Base-by-base conservation (phyloP, 2,113 vertebrate genomes). In the Bungarus multicinctus region DNA sequence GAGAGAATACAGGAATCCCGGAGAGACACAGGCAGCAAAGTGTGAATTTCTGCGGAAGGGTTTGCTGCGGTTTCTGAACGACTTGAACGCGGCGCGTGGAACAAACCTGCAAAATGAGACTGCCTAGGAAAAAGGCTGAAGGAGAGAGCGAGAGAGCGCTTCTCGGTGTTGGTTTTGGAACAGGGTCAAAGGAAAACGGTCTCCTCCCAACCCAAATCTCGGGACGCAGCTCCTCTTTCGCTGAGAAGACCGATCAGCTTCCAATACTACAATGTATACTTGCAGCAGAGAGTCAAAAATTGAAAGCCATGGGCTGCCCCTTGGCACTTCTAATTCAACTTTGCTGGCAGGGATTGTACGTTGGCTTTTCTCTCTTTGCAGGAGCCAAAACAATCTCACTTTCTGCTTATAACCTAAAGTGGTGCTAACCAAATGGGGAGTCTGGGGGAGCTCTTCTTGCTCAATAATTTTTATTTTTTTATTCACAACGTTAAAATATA, bases 1-100 rank as follows among this genome's bases (percentile, higher is more conserved):
- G 69, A 81, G 94, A 93, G 85, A 92, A 91, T 50, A 64, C 89
- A 93, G 92, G 94, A 88, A 7, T 69, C 88, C 54, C 54, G 88
- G 87, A 94, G 85, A 85, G 94, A 93, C 92, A 92, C 16, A 54
- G 81, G 54, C 92, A 85, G 93, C 47, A 90, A 90, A 93, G 94
- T 95, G 0, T 5, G 45, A 91, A 57, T 0, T 94, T 95, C 45
- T 57, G 45, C 10, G 12, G 39, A 22, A 34, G 30, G 92, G 87
- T 91, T 85, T 94, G 88, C 69, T 89, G 60, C 16, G 64, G 92
- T 30, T 60, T 52, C 53, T 90, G 54, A 88, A 88, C 81, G 39
- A 96, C 86, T 88, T 88, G 88, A 95, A 89, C 89, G 91, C 20
- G 85, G 69, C 88, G 10, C 6, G 93, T 18, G 55, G 90, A 92